Evolutionary conservation across 2,797 vertebrate genomes (phyloP).

Genomic region (Myotis pilosus): DNA sequence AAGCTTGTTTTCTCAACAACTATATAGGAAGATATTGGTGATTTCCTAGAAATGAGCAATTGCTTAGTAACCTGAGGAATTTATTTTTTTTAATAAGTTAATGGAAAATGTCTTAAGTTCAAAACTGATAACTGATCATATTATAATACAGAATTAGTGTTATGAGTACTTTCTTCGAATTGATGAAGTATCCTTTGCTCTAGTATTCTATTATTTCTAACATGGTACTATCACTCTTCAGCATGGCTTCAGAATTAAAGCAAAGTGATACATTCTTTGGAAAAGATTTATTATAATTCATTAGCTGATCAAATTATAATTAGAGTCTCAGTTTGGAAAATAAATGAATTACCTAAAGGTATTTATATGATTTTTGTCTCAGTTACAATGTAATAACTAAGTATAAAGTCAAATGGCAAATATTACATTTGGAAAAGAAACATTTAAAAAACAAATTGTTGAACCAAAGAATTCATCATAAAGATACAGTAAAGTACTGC

Average conservation of each 20-base stretch:
- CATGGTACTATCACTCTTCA: background rate
- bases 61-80: background rate
- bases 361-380: background rate
- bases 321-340: background rate
- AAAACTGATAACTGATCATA: background rate
- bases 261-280: background rate
- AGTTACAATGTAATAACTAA: background rate
- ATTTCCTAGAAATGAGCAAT: background rate
- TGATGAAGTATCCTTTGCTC: background rate
- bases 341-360: background rate
- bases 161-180: background rate
- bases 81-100: background rate
- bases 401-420: background rate
- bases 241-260: background rate
- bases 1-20: background rate
- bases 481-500: background rate
- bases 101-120: background rate
- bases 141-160: background rate
- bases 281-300: background rate
- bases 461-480: background rate
- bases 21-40: background rate
- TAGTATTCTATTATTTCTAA: background rate
- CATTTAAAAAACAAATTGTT: background rate
- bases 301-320: constrained; percentile 20
- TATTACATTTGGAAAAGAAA: background rate